Base-by-base conservation (phyloP, 37 sponge, comb jelly and placozoan genomes). In the Geodia barretti region DNA sequence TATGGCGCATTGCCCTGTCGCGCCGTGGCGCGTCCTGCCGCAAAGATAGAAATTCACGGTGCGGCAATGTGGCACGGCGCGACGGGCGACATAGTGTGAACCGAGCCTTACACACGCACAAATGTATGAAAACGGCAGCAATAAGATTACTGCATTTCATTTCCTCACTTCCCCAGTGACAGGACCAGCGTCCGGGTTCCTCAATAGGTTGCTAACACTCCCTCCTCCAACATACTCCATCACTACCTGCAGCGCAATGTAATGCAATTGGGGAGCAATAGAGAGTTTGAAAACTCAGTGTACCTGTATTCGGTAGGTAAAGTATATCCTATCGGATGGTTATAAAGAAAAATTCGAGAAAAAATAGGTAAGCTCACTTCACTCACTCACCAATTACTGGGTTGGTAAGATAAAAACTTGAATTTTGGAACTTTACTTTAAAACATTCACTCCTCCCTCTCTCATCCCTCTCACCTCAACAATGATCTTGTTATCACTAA, bases 141-240 rank as follows among this genome's bases (percentile, higher is more conserved):
- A n/a, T n/a, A n/a, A n/a, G n/a, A n/a, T n/a, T n/a, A n/a, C n/a
- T n/a, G n/a, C n/a, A n/a, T n/a, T n/a, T n/a, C n/a, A 7, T 75
- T 43, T 34, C 41, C 77, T 60, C 58, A 89, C 89, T 65, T 73
- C 62, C 41, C 75, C 72, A 21, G 32, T 36, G 9, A 84, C 39
- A 7, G 85, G 81, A 0, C 76, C 42, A 61, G 61, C 66, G 41
- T 73, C 76, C 28, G 85, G 76, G 36, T 79, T 84, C 36, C 81
- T 75, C 64, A 84, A 35, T 37, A 68, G 70, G 26, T 60, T 79
- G 36, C 43, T 70, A 4, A 84, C 38, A 80, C 64, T 84, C 25
- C 90, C 90, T 62, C 90, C 90, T 42, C 81, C 79, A 68, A 84
- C 85, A 38, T 84, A 84, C 70, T 90, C 90, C 77, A 84, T 80